A percentile compares a stretch with the other conserved stretches of the same genome.
Conservation (phyloP, 2,113 vertebrate species). For the Leucoraja erinaceus region DNA sequence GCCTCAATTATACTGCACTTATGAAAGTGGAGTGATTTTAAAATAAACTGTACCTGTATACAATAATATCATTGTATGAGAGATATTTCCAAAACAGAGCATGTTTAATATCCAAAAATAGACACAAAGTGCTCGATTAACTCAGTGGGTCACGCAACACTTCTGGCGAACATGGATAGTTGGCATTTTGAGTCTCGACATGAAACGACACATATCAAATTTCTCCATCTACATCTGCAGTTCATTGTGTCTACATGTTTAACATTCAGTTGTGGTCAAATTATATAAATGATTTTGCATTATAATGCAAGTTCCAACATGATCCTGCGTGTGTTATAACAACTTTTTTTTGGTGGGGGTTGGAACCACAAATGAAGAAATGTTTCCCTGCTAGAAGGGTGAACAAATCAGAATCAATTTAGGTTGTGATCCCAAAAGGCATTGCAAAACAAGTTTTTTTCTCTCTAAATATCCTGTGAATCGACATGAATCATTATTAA, state of each 20-base stretch:
- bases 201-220: too few relatives aligned
- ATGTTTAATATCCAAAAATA: background rate
- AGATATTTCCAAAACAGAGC: background rate
- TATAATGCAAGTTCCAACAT: background rate
- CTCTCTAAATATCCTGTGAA: too few relatives aligned
- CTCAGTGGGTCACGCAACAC: too few relatives aligned
- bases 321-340: background rate
- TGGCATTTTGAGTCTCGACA: too few relatives aligned
- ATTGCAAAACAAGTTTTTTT: background rate
- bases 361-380: background rate
- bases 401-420: background rate
- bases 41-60: background rate
- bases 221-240: too few relatives aligned
- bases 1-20: background rate
- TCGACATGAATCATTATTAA: background rate
- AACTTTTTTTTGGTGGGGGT: background rate
- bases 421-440: background rate
- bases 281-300: background rate
- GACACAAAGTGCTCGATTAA: too few relatives aligned
- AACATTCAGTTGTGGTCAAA: background rate
- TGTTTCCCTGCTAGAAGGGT: background rate
- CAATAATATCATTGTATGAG: background rate
- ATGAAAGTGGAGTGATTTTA: background rate
- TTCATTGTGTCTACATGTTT: background rate
- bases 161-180: too few relatives aligned